These are phyloP conservation scores for Argopecten irradians DNA, from an alignment of 1,140 invertebrate genomes.

Conservation along the genomic window DNA sequence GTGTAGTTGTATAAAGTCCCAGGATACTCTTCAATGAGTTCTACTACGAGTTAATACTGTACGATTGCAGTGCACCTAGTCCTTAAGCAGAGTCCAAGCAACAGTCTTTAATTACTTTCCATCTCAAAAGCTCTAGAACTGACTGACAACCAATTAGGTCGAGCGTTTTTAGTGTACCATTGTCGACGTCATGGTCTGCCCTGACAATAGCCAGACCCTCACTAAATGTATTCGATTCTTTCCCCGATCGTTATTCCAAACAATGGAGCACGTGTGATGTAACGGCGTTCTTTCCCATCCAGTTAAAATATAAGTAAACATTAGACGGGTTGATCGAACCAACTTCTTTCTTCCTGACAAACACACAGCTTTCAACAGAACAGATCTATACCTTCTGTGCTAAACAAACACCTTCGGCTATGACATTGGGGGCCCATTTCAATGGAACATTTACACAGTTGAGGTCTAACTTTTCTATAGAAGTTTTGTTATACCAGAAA, in stretches of 20 bases:
- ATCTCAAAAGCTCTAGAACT: slow-evolving; percentile 36
- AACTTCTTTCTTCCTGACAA: slow-evolving; percentile 31
- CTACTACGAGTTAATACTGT: slow-evolving; percentile 2
- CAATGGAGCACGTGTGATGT: slow-evolving; percentile 55
- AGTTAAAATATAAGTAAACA: slow-evolving; percentile 54
- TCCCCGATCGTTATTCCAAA: slow-evolving; percentile 48
- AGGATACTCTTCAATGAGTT: background rate
- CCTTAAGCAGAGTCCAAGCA: background rate
- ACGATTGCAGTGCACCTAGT: background rate
- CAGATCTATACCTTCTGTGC: slow-evolving; percentile 13
- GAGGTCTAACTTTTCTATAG: background rate
- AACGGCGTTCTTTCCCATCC: slow-evolving; percentile 48
- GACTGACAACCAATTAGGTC: slow-evolving; percentile 50
- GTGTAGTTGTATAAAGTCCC: background rate
- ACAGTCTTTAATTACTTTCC: slow-evolving; percentile 42
- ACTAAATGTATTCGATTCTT: slow-evolving; percentile 48
- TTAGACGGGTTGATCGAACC: slow-evolving; percentile 46
- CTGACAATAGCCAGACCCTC: slow-evolving; percentile 41
- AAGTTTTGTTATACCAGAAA: slow-evolving; percentile 18
- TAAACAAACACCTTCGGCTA: slow-evolving; percentile 16
- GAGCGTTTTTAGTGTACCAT: slow-evolving; percentile 40
- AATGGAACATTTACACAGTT: slow-evolving; percentile 11
- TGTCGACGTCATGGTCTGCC: slow-evolving; percentile 44
- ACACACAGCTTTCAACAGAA: background rate
- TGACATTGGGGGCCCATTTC: background rate